Evolutionary conservation across 2,888 invertebrate species (phyloP).

Genomic region (Melieria picta): DNA sequence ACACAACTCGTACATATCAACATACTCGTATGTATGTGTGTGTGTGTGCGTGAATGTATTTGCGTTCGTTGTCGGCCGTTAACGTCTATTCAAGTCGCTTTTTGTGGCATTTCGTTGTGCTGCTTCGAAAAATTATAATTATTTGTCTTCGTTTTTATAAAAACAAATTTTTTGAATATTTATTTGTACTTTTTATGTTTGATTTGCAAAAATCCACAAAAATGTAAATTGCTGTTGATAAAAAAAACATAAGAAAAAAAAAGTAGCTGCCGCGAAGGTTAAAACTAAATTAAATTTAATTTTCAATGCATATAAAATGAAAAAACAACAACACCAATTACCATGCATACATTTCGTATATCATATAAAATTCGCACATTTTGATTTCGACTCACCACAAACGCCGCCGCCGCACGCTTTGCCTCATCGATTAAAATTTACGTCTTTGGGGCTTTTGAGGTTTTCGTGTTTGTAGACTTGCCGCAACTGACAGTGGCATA

Average conservation of each 20-base stretch:
- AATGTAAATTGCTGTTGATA: neutral
- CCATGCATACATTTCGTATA: no score
- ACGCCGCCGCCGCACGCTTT: no score
- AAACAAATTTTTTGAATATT: neutral
- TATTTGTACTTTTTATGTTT: neutral
- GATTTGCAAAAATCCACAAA: neutral
- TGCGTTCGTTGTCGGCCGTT: neutral
- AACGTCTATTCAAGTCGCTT: no score
- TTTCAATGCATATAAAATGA: constrained; percentile 1
- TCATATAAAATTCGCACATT: constrained; percentile 3
- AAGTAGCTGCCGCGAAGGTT: constrained; percentile 9
- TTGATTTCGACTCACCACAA: neutral
- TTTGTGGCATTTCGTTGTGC: no score
- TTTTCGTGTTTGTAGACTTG: neutral
- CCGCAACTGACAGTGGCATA: neutral
- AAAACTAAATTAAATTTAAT: constrained; percentile 11
- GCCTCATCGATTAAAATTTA: neutral
- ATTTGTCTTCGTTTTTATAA: neutral
- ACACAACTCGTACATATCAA: no score
- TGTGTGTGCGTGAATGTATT: neutral
- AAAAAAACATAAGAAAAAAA: constrained; percentile 1
- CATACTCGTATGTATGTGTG: constrained; percentile 1
- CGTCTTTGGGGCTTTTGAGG: constrained; percentile 2
- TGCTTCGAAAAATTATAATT: neutral
- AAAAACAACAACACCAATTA: neutral